Evolutionary conservation across 2,888 invertebrate species (phyloP), one percentile per base, ranked within the genome.

Genomic region (Rhagium mordax): DNA sequence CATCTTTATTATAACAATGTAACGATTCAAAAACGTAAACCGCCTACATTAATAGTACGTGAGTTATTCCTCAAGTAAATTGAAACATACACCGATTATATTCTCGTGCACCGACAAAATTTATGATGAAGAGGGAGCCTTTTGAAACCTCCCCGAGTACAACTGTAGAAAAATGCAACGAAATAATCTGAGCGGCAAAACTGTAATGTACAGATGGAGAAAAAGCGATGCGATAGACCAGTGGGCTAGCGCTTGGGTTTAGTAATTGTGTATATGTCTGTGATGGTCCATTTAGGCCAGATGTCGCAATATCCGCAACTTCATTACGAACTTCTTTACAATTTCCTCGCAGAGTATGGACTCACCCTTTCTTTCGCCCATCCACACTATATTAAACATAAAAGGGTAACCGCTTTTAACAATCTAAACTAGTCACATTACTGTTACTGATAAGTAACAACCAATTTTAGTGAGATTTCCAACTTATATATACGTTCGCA

Each of bases 271-370:
- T 81, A 74, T 80, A 78, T 80, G 79, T 78, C 81, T 77, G 75
- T 74, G 76, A 77, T 74, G 80, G 79, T 76, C 80, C 79, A 82
- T 82, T 82, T 79, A 67, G 72, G 62, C 74, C 81, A 82, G 78
- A 82, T 81, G 82, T 79, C 79, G 80, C 79, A 79, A 81, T 81
- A 82, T 78, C 81, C 78, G 78, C 79, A 81, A 80, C 80, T 81
- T 81, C 81, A 81, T 81, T 81, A 79, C 78, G 72, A 74, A 78
- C 74, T 79, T 79, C 79, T 79, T 79, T 77, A 79, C 78, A 79
- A 79, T 81, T 80, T 79, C 75, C 77, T 67, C 71, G 67, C 74
- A 60, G 77, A 73, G 74, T 79, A 79, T 77, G 62, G 67, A 70
- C 70, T 74, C 75, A 20, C 74, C 74, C 74, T 67, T 78, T 76